phyloP scores from a whole-genome alignment of 2,888 invertebrate species.

The Amorpha juglandis region DNA sequence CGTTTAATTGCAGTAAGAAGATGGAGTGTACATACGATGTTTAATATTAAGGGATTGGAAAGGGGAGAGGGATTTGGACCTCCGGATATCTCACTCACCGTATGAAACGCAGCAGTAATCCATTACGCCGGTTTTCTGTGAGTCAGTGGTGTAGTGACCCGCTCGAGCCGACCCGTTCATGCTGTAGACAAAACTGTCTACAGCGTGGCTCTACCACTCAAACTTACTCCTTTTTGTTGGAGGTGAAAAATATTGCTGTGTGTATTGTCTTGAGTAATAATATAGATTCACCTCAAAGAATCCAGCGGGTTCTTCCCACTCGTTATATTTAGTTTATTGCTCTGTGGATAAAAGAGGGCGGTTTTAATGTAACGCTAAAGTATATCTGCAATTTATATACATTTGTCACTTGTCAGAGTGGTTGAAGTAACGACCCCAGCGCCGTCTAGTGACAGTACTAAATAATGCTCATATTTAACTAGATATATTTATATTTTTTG shows the following conservation, averaged over 20 bases:
- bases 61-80: too few species aligned
- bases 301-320: neutral
- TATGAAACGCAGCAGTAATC: too few species aligned
- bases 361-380: slow-evolving; percentile 7
- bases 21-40: too few species aligned
- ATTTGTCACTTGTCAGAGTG: slow-evolving; percentile 4
- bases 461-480: slow-evolving; percentile 11
- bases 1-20: too few species aligned
- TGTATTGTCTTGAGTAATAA: neutral
- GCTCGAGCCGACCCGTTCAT: too few species aligned
- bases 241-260: neutral
- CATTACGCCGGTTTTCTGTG: too few species aligned
- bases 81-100: too few species aligned
- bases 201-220: too few species aligned
- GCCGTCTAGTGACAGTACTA: neutral
- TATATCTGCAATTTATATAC: slow-evolving; percentile 18
- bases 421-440: neutral
- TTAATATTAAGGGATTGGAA: too few species aligned
- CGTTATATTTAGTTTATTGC: neutral
- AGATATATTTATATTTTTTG: neutral
- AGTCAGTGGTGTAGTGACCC: too few species aligned
- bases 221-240: too few species aligned
- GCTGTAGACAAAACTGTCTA: too few species aligned
- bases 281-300: neutral
- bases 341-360: slow-evolving; percentile 8